Conservation (phyloP, 2,797 vertebrate species). For the Poliocrania exsul region DNA sequence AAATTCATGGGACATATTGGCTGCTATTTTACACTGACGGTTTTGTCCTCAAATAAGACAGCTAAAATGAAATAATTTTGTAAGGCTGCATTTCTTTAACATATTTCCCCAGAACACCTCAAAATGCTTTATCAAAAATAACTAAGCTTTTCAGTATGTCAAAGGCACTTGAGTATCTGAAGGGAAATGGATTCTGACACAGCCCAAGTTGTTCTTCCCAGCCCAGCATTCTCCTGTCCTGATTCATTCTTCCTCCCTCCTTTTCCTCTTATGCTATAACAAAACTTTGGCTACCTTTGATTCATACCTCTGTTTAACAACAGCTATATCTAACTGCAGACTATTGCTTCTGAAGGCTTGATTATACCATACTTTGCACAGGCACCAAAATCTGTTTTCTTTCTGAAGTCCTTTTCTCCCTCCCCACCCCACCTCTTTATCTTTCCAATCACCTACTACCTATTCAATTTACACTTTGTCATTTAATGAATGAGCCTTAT, state of each 20-base stretch:
- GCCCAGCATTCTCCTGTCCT: neutral
- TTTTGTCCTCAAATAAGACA: neutral
- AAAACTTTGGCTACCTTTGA: neutral
- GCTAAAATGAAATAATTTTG: neutral
- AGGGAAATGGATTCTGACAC: neutral
- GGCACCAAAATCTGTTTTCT: neutral
- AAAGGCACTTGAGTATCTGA: neutral
- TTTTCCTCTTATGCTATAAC: neutral
- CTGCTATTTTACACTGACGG: neutral
- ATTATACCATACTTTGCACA: neutral
- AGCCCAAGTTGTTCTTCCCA: neutral
- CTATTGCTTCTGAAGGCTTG: neutral
- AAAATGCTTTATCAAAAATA: conserved; percentile 7
- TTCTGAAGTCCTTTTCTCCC: neutral
- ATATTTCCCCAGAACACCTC: neutral
- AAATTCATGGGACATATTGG: neutral
- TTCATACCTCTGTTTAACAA: neutral
- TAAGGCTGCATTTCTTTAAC: neutral
- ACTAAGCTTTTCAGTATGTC: neutral
- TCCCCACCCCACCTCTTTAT: neutral
- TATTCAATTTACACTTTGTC: neutral
- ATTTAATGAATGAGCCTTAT: neutral
- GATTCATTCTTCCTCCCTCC: neutral
- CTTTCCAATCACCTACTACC: neutral
- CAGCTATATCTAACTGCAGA: neutral